A percentile compares a stretch with the other conserved stretches of the same genome.
Evolutionary conservation across 1,140 invertebrate species (phyloP).

Genomic region (Parapsyche elsis): DNA sequence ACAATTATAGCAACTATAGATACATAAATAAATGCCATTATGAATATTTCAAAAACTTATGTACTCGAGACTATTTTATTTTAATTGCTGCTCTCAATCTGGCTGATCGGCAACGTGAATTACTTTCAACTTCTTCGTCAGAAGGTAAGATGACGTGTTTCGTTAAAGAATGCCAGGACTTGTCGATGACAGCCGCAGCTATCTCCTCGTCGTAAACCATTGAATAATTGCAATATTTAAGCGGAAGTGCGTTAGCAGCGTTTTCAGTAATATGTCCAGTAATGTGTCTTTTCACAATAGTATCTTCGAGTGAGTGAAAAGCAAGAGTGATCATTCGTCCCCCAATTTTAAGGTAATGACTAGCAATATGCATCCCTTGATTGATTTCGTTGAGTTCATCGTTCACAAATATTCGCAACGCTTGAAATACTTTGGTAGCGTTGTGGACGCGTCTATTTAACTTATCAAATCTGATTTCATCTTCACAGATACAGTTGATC

Average conservation of each 20-base stretch:
- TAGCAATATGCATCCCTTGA: constrained; percentile 84
- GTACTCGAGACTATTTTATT: constrained; percentile 71
- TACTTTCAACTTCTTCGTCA: constrained; percentile 78
- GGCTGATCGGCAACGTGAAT: constrained; percentile 88
- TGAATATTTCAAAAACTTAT: too few relatives aligned
- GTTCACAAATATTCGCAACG: constrained; percentile 95
- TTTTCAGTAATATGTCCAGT: constrained; percentile 79
- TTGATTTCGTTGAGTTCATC: constrained; percentile 97
- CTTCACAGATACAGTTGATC: constrained; percentile 74
- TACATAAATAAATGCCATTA: not conserved
- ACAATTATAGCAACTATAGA: too few relatives aligned
- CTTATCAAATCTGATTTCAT: constrained; percentile 75
- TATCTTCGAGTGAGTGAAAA: constrained; percentile 95
- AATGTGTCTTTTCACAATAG: constrained; percentile 93
- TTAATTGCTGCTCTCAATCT: constrained; percentile 87
- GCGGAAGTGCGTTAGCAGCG: constrained; percentile 72
- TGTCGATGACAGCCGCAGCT: constrained; percentile 70
- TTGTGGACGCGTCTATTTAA: constrained; percentile 79
- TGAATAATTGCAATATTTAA: constrained; percentile 73
- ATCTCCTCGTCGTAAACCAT: constrained; percentile 69
- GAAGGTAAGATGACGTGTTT: constrained; percentile 84
- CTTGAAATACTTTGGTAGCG: constrained; percentile 95
- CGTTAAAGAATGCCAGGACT: constrained; percentile 80
- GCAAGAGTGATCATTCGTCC: constrained; percentile 85
- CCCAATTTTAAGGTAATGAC: constrained; percentile 79